phyloP scores from a whole-genome alignment of 2,797 vertebrate genomes.

The Glossophaga mutica region DNA sequence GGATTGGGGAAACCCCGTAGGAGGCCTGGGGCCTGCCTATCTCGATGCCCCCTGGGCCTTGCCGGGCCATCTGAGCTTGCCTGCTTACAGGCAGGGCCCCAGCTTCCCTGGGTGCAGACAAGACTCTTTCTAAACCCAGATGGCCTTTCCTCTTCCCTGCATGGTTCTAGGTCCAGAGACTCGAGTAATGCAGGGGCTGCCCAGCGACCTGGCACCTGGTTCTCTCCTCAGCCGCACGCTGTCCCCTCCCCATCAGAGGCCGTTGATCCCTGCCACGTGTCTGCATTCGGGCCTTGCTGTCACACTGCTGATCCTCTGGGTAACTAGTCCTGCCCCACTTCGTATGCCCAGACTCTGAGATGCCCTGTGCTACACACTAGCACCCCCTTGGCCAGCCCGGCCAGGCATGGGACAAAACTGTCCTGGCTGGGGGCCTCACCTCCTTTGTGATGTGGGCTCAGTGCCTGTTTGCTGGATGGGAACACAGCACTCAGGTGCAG shows the following conservation, averaged over 20 bases:
- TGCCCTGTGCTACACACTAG: background rate
- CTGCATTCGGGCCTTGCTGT: background rate
- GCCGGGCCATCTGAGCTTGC: background rate
- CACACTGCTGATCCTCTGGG: background rate
- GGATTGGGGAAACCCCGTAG: background rate
- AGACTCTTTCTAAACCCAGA: background rate
- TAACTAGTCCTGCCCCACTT: background rate
- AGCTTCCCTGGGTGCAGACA: background rate
- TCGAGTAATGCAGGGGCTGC: background rate
- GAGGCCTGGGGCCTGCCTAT: background rate
- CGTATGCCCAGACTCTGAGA: background rate
- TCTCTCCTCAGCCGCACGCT: background rate
- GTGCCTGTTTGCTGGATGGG: background rate
- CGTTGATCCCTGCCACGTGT: accelerated
- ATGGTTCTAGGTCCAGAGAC: background rate
- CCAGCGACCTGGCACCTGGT: background rate
- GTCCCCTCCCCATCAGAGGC: background rate
- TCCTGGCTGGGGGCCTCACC: background rate
- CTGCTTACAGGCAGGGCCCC: background rate
- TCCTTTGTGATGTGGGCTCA: background rate
- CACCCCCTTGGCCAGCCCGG: background rate
- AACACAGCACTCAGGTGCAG: background rate
- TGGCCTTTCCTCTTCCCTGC: background rate
- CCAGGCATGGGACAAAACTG: background rate
- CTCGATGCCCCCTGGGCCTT: background rate